Evolutionary conservation across 2,797 vertebrate species (phyloP), one percentile per base, ranked within the genome.

Genomic region (Acipenser oxyrinchus): DNA sequence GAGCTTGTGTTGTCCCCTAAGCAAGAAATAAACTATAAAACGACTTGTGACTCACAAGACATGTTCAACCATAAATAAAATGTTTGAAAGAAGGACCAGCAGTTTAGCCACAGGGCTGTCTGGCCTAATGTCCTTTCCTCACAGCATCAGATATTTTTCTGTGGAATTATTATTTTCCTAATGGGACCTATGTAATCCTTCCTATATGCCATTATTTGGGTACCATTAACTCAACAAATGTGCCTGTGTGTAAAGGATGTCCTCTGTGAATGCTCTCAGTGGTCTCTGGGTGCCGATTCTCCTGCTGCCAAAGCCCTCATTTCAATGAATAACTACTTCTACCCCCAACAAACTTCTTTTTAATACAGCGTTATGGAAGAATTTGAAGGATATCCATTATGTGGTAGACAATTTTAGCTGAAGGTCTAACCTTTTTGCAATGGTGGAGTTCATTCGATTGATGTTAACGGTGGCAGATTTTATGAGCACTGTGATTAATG

Each of bases 171-270:
- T 37, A 37, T 37, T 37, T 37, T 37, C 37, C 37, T 37, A 37
- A 37, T 37, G 37, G 37, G 37, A 37, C 37, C 7, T 50, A 48
- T 7, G 49, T 15, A 37, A 37, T 66, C 53, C 50, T 13, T 55
- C 8, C 65, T 49, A 53, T 65, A 48, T 57, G 49, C 53, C 55
- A 59, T 66, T 59, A 55, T 66, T 66, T 66, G 48, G 48, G 65
- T 66, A n/a, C 65, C 48, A 66, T 66, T 48, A 58, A 59, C 51
- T 49, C 8, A 49, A 59, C 58, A 57, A 59, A 66, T 66, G 65
- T 8, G 55, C 18, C 65, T 8, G 18, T 57, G 59, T 59, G 57
- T 58, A 66, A 49, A 66, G 49, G 65, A 66, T 66, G 49, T 66
- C 53, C 48, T 23, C 37, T 55, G 55, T 59, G 37, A 59, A 59